These are phyloP conservation scores for Geodia barretti DNA, from an alignment of 37 sponge, comb jelly and placozoan species.

Conservation along the genomic window DNA sequence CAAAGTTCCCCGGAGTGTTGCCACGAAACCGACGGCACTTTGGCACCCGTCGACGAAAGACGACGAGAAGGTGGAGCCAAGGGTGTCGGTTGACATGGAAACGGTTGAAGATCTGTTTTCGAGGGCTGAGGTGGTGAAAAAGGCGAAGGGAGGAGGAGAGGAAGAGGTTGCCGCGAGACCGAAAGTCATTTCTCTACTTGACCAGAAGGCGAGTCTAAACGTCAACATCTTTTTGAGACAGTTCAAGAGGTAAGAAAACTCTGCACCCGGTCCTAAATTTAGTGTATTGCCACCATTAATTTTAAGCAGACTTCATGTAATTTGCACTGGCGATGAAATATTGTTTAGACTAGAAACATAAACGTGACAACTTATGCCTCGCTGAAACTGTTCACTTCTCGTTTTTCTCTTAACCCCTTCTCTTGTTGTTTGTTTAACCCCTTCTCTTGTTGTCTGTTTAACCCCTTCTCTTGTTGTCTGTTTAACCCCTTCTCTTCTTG, in stretches of 20 bases:
- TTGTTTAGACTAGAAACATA: no score
- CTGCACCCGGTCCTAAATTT: no score
- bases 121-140: slow-evolving; percentile 46
- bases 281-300: no score
- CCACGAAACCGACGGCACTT: slow-evolving; percentile 36
- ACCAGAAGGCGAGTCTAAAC: slow-evolving; percentile 82
- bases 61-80: background rate
- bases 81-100: slow-evolving; percentile 29
- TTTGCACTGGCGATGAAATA: no score
- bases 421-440: background rate
- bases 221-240: slow-evolving; percentile 95
- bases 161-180: background rate
- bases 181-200: slow-evolving; percentile 51
- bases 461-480: background rate
- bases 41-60: slow-evolving; percentile 49
- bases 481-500: background rate
- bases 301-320: no score
- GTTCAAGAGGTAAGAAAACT: slow-evolving; percentile 70
- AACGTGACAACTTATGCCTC: no score
- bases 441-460: background rate
- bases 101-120: slow-evolving; percentile 68
- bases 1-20: slow-evolving; percentile 49
- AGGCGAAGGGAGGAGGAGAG: slow-evolving; percentile 12
- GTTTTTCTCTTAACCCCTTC: background rate
- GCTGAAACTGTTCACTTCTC: no score